Evolutionary conservation across 1,140 invertebrate species (phyloP), one percentile per base, ranked within the genome.

Genomic region (Gryllus bimaculatus): DNA sequence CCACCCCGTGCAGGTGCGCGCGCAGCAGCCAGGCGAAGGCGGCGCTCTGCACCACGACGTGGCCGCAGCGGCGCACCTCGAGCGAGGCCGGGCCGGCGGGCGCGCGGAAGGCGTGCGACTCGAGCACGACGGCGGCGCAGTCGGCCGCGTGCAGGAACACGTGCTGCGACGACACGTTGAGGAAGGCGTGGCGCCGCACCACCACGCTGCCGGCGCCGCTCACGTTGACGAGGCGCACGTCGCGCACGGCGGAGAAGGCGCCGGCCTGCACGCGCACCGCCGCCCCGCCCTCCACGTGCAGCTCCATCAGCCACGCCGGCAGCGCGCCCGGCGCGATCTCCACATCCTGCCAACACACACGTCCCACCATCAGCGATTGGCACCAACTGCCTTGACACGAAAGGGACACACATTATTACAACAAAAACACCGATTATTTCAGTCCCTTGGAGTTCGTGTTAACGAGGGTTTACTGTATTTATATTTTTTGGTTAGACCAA

Each of bases 11-110:
- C 76, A 92, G 87, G 66, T 84, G 87, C 82, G 91, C 87, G 80
- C 88, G 87, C 20, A 90, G 85, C 13, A 92, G 85, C 87, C 90
- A 90, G 12, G 90, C 90, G 80, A 93, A 92, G 0, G 91, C 89
- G 73, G 88, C 86, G 13, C 88, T 87, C 79, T 90, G 89, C 66
- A 92, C 87, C 6, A 86, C 85, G 5, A 92, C 90, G 80, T 87
- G 84, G 73, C 85, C 85, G 83, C 89, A 90, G 77, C 87, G 84
- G 47, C 85, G 85, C 81, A 92, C 89, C 76, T 86, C 85, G 0
- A 90, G 87, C 47, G 88, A 89, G 8, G 91, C 84, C 8, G 90
- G 89, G n/a, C 89, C 90, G 7, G 47, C 21, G 26, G 48, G 74
- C 74, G 49, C 77, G 47, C 80, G 78, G 74, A 81, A 79, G n/a